phyloP scores from a whole-genome alignment of 2,888 invertebrate genomes.

The Autographa gamma region DNA sequence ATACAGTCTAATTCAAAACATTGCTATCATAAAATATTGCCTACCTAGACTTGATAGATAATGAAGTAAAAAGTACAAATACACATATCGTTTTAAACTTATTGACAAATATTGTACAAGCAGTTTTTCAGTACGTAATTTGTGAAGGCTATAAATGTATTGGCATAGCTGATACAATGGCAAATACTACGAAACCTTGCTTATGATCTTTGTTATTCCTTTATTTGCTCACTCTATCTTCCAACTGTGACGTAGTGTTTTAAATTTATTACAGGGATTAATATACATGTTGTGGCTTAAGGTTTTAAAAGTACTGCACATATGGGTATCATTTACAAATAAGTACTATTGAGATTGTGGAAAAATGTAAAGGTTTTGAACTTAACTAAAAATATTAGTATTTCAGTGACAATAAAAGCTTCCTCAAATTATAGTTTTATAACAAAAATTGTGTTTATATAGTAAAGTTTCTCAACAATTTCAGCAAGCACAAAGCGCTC shows the following conservation, averaged over 20 bases:
- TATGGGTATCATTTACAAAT: conserved; percentile 34
- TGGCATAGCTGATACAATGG: conserved; percentile 46
- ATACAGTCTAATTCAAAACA: conserved; percentile 2
- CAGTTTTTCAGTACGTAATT: conserved; percentile 40
- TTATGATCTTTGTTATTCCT: conserved; percentile 56
- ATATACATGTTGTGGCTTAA: conserved; percentile 41
- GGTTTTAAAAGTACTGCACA: conserved; percentile 39
- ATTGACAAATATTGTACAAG: conserved; percentile 36
- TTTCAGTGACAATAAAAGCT: background rate
- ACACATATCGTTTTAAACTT: conserved; percentile 13
- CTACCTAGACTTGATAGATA: conserved; percentile 10
- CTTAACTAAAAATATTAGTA: background rate
- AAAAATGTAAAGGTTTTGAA: conserved; percentile 21
- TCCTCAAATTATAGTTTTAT: no score
- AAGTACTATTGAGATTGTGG: conserved; percentile 29
- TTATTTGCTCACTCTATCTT: conserved; percentile 68
- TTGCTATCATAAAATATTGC: conserved; percentile 21
- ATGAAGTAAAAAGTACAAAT: conserved; percentile 7
- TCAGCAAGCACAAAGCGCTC: conserved; percentile 90
- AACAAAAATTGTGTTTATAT: no score
- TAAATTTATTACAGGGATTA: conserved; percentile 76
- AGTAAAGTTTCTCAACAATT: conserved; percentile 41
- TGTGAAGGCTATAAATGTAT: conserved; percentile 53
- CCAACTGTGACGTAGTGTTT: conserved; percentile 67
- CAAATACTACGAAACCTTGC: conserved; percentile 65